Evolutionary conservation across 2,113 vertebrate species (phyloP).

Genomic region (Rhea pennata): DNA sequence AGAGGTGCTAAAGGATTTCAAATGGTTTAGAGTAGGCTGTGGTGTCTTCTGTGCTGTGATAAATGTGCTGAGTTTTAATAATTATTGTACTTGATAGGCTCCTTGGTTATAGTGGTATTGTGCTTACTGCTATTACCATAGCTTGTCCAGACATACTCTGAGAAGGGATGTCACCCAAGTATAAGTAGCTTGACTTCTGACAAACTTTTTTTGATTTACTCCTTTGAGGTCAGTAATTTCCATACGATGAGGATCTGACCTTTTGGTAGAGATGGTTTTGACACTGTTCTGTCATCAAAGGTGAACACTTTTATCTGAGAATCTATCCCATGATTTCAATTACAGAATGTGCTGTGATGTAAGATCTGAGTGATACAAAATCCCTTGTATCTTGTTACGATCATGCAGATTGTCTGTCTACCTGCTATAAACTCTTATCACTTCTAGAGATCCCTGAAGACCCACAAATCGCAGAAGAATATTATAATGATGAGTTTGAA

Average conservation of each 20-base stretch:
- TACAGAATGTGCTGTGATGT: background rate
- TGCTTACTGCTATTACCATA: background rate
- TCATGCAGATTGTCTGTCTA: background rate
- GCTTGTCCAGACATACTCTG: background rate
- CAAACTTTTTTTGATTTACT: background rate
- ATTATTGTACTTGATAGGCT: background rate
- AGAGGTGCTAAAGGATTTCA: background rate
- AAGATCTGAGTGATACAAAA: background rate
- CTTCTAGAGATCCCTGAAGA: slow-evolving; percentile 86
- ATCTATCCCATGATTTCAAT: background rate
- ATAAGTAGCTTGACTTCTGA: background rate
- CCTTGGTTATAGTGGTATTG: background rate
- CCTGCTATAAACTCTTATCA: background rate
- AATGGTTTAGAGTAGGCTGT: background rate
- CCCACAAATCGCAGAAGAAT: slow-evolving; percentile 82
- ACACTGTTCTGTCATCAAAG: background rate
- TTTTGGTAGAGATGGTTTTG: background rate
- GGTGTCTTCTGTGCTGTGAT: background rate
- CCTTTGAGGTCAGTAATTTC: background rate
- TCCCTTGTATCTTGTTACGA: background rate
- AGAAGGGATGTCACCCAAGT: background rate
- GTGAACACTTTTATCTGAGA: background rate
- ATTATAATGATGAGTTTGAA: slow-evolving; percentile 84
- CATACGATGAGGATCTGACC: background rate
- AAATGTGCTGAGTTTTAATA: background rate